Percentiles rank a stretch among this genome's conserved stretches.
Evolutionary conservation across 2,113 vertebrate genomes (phyloP).

Genomic region (Onychostoma macrolepis): DNA sequence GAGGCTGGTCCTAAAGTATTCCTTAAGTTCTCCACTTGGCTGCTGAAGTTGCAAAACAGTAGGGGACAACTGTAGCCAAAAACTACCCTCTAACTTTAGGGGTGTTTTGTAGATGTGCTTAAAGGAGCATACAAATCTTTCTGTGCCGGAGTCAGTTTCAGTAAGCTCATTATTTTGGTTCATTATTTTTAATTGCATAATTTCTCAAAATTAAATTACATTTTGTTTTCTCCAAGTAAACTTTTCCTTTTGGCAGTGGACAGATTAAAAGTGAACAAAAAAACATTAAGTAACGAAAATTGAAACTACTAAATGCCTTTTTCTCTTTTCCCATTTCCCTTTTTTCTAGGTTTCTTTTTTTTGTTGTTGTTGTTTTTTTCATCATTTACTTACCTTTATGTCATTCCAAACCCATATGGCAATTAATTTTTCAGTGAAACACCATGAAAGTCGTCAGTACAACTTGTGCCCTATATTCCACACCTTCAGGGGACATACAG

Average conservation of each 20-base stretch:
- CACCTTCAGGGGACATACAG: background rate
- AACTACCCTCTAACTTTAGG: background rate
- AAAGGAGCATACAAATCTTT: background rate
- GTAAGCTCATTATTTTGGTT: slow-evolving; percentile 7
- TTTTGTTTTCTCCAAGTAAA: background rate
- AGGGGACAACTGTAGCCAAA: background rate
- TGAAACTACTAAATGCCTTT: background rate
- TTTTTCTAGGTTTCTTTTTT: too few relatives aligned
- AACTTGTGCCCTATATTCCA: background rate
- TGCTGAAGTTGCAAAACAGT: background rate
- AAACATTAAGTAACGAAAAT: background rate
- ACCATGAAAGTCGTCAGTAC: background rate
- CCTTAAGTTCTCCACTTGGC: background rate
- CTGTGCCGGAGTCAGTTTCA: background rate
- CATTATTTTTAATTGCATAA: slow-evolving; percentile 21
- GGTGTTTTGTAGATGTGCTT: background rate
- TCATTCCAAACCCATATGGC: background rate
- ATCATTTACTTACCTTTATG: background rate
- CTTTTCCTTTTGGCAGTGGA: background rate
- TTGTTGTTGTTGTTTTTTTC: too few relatives aligned
- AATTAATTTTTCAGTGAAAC: background rate
- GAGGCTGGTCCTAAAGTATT: background rate
- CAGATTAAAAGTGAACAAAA: background rate
- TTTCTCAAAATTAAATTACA: background rate
- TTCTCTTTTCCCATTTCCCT: background rate